Conservation (phyloP, 2,888 invertebrate genomes). For the Panopea generosa region DNA sequence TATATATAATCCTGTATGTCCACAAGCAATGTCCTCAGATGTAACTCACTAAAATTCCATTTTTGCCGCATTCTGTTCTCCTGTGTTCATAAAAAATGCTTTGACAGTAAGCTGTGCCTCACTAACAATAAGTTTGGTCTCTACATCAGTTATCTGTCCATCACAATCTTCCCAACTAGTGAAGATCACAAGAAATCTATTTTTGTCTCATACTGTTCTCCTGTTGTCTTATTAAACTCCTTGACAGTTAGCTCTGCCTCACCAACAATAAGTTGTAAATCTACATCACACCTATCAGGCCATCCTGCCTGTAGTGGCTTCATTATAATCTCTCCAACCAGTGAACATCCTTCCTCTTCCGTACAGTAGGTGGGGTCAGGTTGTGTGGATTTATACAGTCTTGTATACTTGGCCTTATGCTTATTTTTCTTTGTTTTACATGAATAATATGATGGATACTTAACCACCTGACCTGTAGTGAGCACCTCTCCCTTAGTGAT, state of each 20-base stretch:
- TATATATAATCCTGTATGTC: too few species aligned
- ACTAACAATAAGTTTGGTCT: too few species aligned
- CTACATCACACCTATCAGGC: conserved; percentile 19
- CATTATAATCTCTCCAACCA: conserved; percentile 24
- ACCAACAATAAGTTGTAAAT: conserved; percentile 29
- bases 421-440: conserved; percentile 15
- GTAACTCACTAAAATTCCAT: too few species aligned
- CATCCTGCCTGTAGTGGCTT: conserved; percentile 30
- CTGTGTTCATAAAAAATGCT: too few species aligned
- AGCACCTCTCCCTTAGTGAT: conserved; percentile 22
- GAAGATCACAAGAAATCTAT: conserved; percentile 11
- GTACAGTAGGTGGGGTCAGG: conserved; percentile 26
- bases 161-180: too few species aligned
- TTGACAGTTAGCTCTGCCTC: conserved; percentile 38
- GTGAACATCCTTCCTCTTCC: conserved; percentile 27
- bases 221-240: conserved; percentile 20
- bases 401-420: conserved; percentile 12
- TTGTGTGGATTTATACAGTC: conserved; percentile 21
- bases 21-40: too few species aligned
- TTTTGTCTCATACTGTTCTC: conserved; percentile 21
- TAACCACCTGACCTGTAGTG: conserved; percentile 14
- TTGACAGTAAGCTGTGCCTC: too few species aligned
- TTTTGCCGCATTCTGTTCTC: too few species aligned
- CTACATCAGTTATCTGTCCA: too few species aligned
- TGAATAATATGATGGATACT: neutral